These are phyloP conservation scores for Chrysocyon brachyurus DNA, from an alignment of 2,797 vertebrate species.

Conservation along the genomic window DNA sequence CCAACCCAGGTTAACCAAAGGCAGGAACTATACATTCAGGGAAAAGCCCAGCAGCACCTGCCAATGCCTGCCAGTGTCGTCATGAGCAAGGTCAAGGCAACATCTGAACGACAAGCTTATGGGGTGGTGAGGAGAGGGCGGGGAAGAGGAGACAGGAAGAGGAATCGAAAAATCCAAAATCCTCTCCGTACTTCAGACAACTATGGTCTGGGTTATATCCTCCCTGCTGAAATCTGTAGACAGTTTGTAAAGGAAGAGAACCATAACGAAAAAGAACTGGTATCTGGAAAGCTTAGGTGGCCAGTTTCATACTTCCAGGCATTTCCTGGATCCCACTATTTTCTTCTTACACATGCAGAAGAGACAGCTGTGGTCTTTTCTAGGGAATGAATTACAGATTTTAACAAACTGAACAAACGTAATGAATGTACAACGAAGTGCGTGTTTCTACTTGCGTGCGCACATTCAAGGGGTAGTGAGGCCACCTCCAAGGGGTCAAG, in stretches of 20 bases:
- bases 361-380: background rate
- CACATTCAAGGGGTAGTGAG: background rate
- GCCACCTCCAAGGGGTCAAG: background rate
- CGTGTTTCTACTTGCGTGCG: background rate
- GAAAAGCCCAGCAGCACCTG: background rate
- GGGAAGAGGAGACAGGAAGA: background rate
- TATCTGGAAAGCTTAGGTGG: slow-evolving; percentile 22
- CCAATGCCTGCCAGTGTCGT: background rate
- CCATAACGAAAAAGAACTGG: background rate
- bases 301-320: background rate
- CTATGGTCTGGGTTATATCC: background rate
- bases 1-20: background rate
- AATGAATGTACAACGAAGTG: background rate
- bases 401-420: background rate
- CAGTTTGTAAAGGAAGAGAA: background rate
- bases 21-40: background rate
- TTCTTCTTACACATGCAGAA: background rate
- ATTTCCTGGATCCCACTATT: background rate
- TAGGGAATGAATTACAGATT: background rate
- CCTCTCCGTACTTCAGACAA: background rate
- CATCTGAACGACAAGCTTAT: background rate
- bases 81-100: background rate
- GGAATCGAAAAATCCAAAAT: background rate
- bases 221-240: background rate
- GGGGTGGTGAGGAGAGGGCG: background rate